phyloP scores from a whole-genome alignment of 2,113 vertebrate species.

The Nibea albiflora region DNA sequence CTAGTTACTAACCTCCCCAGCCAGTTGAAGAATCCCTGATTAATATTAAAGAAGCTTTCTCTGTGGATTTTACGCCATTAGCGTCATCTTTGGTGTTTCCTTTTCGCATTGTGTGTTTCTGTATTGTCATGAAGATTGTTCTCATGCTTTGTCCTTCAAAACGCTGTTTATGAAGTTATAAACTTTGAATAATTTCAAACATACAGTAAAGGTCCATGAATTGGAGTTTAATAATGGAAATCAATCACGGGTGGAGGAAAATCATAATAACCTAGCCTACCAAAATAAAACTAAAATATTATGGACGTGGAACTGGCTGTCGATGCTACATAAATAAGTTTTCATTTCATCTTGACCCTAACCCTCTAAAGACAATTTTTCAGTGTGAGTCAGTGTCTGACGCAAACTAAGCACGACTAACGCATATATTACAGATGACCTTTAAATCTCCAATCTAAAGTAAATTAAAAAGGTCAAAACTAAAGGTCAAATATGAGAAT shows the following conservation, averaged over 20 bases:
- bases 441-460: slow-evolving; percentile 32
- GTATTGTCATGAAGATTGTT: not conserved
- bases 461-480: slow-evolving; percentile 24
- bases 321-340: not conserved
- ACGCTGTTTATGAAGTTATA: not conserved
- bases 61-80: not conserved
- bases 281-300: not conserved
- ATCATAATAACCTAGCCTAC: not conserved
- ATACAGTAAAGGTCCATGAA: not conserved
- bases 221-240: not conserved
- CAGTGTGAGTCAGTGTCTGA: not conserved
- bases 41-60: not conserved
- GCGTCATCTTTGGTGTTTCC: not conserved
- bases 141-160: slow-evolving; percentile 9
- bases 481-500: slow-evolving; percentile 29
- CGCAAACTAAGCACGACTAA: not conserved
- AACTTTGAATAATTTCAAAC: not conserved
- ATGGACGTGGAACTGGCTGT: not conserved
- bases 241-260: not conserved
- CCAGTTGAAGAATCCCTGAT: not conserved
- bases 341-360: not conserved
- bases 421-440: slow-evolving; percentile 13
- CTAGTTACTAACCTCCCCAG: not conserved
- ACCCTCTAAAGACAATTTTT: not conserved
- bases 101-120: not conserved